These are phyloP conservation scores for Drosophila picticornis DNA, from an alignment of 2,888 invertebrate species.

Conservation along the genomic window DNA sequence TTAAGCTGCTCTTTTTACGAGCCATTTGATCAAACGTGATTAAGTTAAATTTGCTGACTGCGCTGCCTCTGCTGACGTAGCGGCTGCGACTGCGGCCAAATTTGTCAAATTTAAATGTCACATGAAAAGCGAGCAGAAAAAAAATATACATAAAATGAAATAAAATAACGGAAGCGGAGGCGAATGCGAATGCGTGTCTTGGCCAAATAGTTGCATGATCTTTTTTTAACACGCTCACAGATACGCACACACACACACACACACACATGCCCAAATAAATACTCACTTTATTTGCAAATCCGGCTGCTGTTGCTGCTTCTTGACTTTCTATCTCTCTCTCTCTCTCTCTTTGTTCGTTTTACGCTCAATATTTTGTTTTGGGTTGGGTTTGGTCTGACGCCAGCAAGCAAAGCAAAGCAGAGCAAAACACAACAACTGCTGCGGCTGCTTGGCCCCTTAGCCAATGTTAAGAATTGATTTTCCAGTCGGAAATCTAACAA, in stretches of 20 bases:
- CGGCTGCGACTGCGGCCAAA: slow-evolving; percentile 38
- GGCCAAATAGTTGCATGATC: slow-evolving; percentile 68
- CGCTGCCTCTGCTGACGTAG: slow-evolving; percentile 26
- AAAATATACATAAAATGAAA: background rate
- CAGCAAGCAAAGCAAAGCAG: slow-evolving; percentile 24
- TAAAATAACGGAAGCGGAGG: slow-evolving; percentile 62
- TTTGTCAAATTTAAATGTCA: slow-evolving; percentile 68
- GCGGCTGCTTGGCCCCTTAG: slow-evolving; percentile 65
- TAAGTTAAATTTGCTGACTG: slow-evolving; percentile 34
- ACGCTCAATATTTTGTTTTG: slow-evolving; percentile 71
- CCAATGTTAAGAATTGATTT: slow-evolving; percentile 78
- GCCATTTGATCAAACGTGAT: slow-evolving; percentile 44
- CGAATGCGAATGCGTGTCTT: slow-evolving; percentile 61
- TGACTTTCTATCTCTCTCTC: slow-evolving; percentile 32
- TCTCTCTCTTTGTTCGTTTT: slow-evolving; percentile 52
- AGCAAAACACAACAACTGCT: slow-evolving; percentile 57
- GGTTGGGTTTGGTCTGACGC: slow-evolving; percentile 73
- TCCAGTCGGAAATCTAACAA: slow-evolving; percentile 69
- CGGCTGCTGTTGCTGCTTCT: slow-evolving; percentile 61
- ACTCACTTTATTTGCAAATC: slow-evolving; percentile 77
- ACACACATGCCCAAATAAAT: slow-evolving; percentile 39
- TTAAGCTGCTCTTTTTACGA: slow-evolving; percentile 11
- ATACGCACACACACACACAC: slow-evolving; percentile 39
- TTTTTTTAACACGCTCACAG: slow-evolving; percentile 71
- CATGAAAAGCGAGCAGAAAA: slow-evolving; percentile 38